Percentiles rank a stretch among this genome's conserved stretches.
These are phyloP conservation scores for Nestor notabilis DNA, from an alignment of 2,113 vertebrate species.

Conservation along the genomic window DNA sequence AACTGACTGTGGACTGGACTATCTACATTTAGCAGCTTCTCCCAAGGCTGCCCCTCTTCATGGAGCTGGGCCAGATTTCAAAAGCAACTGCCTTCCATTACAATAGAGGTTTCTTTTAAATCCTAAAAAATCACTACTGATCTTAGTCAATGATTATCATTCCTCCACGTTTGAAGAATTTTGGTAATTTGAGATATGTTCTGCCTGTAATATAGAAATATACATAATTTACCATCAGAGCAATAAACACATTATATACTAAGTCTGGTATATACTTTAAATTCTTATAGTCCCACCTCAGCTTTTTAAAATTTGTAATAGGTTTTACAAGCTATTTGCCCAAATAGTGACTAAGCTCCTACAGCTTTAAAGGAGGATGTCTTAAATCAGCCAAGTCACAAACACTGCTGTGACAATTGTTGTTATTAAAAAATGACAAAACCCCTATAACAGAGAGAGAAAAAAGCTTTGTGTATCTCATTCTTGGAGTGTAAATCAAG, in stretches of 20 bases:
- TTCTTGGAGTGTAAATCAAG: neutral
- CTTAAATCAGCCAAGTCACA: neutral
- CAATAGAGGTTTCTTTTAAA: neutral
- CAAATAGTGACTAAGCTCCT: neutral
- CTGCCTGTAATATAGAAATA: neutral
- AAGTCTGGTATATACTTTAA: neutral
- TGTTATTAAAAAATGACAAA: neutral
- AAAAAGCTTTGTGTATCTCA: neutral
- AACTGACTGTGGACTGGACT: neutral
- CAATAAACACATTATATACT: neutral
- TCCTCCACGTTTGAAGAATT: neutral
- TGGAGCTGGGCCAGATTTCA: neutral
- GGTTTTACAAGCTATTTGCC: neutral
- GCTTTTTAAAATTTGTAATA: neutral
- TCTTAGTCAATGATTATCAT: neutral
- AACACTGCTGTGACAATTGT: neutral
- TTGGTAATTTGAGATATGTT: neutral
- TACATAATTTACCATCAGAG: neutral
- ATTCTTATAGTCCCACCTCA: neutral
- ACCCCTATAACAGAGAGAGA: neutral
- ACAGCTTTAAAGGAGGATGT: neutral
- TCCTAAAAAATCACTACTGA: neutral
- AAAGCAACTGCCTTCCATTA: neutral
- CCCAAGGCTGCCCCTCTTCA: neutral
- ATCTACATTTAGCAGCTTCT: neutral